Base-by-base conservation (phyloP, 2,888 invertebrate species). In the Yponomeuta malinellus region DNA sequence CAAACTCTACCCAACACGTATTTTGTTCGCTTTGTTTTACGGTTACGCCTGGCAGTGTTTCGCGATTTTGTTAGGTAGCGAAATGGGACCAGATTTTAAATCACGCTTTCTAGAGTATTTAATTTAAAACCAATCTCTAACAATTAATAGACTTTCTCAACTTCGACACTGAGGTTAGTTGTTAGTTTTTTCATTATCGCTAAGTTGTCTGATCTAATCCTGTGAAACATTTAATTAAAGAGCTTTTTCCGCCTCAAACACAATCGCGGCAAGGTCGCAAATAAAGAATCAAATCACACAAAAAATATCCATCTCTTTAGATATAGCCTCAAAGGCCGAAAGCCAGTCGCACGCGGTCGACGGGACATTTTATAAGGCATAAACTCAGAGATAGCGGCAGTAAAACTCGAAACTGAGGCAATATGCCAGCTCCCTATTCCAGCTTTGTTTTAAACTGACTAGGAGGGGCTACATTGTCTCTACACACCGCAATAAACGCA, bases 331-430 rank as follows among this genome's bases (percentile, higher is more conserved):
- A 65, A 67, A 43, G 43, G 67, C 37, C 37, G 65, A 71, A 70
- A 52, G 70, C 70, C 70, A 52, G 71, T 59, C 63, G 69, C 67
- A 78, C 81, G 82, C 82, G 83, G 85, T 78, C 82, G 78, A 82
- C 80, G 81, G 80, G 81, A 85, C 83, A 83, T 87, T 89, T 88
- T 87, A 88, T 88, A 87, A 86, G 84, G 85, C 88, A 88, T 89
- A 88, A 89, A 89, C 81, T 82, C 82, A 79, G 83, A 85, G 85
- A 86, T 87, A 88, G 86, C 85, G 84, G 83, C 84, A 81, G 84
- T 88, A 88, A 88, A 88, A 87, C 82, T 84, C 81, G 84, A 81
- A 83, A 84, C 83, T 81, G 86, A 85, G 85, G 88, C 88, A 87
- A 86, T 88, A 88, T 85, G 87, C 87, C 87, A 86, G 84, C 84